Conservation (phyloP, 1,140 invertebrate genomes). For the Marisa cornuarietis region DNA sequence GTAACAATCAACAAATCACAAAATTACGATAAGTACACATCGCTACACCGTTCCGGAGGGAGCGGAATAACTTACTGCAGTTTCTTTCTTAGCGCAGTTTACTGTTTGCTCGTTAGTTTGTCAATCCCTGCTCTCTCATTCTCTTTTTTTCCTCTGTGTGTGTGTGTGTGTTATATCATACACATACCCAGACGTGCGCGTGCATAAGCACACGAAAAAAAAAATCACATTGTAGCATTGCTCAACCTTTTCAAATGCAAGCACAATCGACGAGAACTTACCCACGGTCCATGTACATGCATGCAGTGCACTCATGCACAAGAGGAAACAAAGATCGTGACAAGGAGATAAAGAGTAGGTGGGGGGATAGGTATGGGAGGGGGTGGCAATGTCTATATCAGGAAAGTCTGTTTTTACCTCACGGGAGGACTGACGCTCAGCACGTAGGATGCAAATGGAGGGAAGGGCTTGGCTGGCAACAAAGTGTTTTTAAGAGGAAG, state of each 20-base stretch:
- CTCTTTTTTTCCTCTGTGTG: not conserved
- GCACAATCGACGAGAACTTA: not conserved
- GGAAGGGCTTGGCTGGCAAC: too few relatives aligned
- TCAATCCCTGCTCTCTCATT: not conserved
- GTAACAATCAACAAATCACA: too few relatives aligned
- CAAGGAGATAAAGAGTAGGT: not conserved
- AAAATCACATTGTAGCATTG: not conserved
- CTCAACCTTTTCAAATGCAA: not conserved
- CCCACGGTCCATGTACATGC: not conserved
- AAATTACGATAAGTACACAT: too few relatives aligned
- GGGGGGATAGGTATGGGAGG: not conserved
- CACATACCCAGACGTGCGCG: not conserved
- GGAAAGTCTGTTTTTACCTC: too few relatives aligned
- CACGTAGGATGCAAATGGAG: too few relatives aligned
- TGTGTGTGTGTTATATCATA: not conserved
- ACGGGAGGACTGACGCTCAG: too few relatives aligned
- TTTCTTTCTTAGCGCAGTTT: not conserved
- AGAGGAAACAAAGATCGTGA: not conserved
- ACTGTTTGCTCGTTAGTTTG: not conserved
- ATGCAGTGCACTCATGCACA: slow-evolving; percentile 9
- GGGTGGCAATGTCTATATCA: too few relatives aligned
- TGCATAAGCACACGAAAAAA: too few relatives aligned
- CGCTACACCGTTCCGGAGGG: too few relatives aligned
- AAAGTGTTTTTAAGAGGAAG: too few relatives aligned
- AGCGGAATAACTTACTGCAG: too few relatives aligned